phyloP scores from a whole-genome alignment of 2,113 vertebrate genomes.

The Pogona vitticeps region DNA sequence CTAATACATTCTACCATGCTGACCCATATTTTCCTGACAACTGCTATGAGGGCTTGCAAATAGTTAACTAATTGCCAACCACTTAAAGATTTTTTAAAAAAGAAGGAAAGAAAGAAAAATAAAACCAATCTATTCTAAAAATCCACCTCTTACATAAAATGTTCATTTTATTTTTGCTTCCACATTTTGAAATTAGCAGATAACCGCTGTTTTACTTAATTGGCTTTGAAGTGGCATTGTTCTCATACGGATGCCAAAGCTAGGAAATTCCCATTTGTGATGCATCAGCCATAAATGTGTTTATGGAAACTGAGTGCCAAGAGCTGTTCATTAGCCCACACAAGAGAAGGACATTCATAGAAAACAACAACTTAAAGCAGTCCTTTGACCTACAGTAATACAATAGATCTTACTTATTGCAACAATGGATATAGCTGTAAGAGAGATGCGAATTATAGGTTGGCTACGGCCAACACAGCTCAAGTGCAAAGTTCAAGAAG shows the following conservation, averaged over 20 bases:
- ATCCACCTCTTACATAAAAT: constrained; percentile 40
- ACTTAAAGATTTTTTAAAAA: neutral
- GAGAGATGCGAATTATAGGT: constrained; percentile 18
- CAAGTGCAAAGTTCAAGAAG: neutral
- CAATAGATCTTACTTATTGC: constrained; percentile 25
- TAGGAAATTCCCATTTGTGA: constrained; percentile 32
- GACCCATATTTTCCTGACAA: constrained; percentile 88
- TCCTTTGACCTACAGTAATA: constrained; percentile 26
- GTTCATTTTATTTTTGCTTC: constrained; percentile 15
- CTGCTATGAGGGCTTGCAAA: constrained; percentile 81
- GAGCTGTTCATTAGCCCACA: neutral
- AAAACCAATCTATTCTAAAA: neutral
- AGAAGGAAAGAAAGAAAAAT: too few relatives aligned
- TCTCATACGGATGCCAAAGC: constrained; percentile 24
- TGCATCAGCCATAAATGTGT: constrained; percentile 28
- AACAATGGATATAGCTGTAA: constrained; percentile 9
- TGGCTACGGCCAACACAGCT: neutral
- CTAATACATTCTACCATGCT: constrained; percentile 87
- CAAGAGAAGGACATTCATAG: neutral
- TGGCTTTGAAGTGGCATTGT: constrained; percentile 11
- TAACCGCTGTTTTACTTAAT: neutral
- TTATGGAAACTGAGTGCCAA: constrained; percentile 29
- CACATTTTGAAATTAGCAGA: constrained; percentile 40
- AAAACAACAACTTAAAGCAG: constrained; percentile 28
- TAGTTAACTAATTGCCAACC: constrained; percentile 66